Evolutionary conservation across 1,140 invertebrate species (phyloP).

Genomic region (Rhyacophila brunnea): DNA sequence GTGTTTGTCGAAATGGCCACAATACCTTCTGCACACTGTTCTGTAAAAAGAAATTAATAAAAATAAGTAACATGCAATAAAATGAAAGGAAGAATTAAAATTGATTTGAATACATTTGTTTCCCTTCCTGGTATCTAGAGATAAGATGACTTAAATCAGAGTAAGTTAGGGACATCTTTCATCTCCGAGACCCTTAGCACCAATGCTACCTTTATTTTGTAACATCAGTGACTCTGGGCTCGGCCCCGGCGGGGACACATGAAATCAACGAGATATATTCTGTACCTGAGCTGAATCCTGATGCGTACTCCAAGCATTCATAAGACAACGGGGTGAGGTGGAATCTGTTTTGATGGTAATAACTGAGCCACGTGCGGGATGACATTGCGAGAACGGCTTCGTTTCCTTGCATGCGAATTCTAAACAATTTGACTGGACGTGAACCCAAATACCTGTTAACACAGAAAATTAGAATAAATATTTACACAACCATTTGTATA

Average conservation of each 20-base stretch:
- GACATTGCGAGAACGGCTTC: constrained; percentile 98
- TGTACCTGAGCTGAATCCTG: constrained; percentile 86
- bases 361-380: constrained; percentile 96
- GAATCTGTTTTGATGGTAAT: constrained; percentile 96
- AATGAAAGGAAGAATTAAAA: background rate
- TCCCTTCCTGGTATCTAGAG: constrained; percentile 24
- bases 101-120: constrained; percentile 6
- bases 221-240: constrained; percentile 34
- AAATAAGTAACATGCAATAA: background rate
- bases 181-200: constrained; percentile 34
- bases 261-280: background rate
- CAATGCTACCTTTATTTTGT: constrained; percentile 18
- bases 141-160: constrained; percentile 16
- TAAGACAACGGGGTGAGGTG: constrained; percentile 96
- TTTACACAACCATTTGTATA: background rate
- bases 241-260: background rate
- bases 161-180: constrained; percentile 18
- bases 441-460: constrained; percentile 79
- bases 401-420: constrained; percentile 91
- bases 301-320: constrained; percentile 95
- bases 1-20: constrained; percentile 99
- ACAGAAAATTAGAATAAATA: constrained; percentile 11
- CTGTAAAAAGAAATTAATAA: constrained; percentile 49
- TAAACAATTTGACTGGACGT: constrained; percentile 92
- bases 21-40: constrained; percentile 99